Evolutionary conservation across 2,888 invertebrate species (phyloP).

Genomic region (Mimachlamys varia): DNA sequence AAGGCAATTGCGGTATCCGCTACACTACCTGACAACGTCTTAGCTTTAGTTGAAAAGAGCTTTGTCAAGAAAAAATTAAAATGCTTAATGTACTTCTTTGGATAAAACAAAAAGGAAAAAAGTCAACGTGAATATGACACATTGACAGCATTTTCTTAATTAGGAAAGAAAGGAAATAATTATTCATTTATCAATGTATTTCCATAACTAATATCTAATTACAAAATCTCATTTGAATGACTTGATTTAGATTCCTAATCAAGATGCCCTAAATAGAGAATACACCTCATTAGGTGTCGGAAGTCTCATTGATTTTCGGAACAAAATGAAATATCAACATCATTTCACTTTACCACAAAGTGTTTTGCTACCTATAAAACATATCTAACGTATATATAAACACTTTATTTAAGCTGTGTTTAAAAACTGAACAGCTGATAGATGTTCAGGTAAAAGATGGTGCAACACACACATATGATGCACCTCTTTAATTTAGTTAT

Average conservation of each 20-base stretch:
- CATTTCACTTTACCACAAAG: background rate
- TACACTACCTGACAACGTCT: too few relatives aligned
- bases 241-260: background rate
- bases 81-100: background rate
- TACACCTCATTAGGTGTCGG: background rate
- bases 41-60: background rate
- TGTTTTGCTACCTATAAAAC: too few relatives aligned
- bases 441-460: too few relatives aligned
- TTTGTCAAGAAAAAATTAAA: background rate
- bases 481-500: too few relatives aligned
- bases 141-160: background rate
- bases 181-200: background rate
- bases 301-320: too few relatives aligned
- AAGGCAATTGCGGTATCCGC: too few relatives aligned
- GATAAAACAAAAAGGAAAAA: too few relatives aligned
- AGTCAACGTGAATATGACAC: background rate
- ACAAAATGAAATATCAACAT: background rate
- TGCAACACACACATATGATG: too few relatives aligned
- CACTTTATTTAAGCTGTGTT: too few relatives aligned
- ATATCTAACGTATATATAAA: too few relatives aligned
- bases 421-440: too few relatives aligned
- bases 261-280: background rate
- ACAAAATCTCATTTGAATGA: background rate
- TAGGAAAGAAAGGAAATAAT: background rate
- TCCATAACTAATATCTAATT: background rate